These are phyloP conservation scores for Erebia palarica DNA, from an alignment of 2,888 invertebrate species.

Conservation along the genomic window DNA sequence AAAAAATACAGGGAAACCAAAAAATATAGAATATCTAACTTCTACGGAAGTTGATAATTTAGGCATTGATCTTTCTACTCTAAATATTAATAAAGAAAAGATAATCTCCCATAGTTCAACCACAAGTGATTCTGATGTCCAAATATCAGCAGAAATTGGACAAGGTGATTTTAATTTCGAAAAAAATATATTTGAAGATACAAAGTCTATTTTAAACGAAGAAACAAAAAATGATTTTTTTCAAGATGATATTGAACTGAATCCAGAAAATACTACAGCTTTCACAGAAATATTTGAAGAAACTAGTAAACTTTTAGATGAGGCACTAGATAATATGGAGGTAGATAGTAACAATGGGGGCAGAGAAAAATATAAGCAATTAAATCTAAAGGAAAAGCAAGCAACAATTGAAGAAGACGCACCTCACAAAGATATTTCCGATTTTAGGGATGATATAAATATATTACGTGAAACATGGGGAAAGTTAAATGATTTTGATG, in stretches of 20 bases:
- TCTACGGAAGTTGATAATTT: constrained; percentile 8
- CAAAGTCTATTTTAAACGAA: constrained; percentile 39
- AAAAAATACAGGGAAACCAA: background rate
- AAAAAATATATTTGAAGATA: constrained; percentile 38
- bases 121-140: background rate
- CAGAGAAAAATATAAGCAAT: constrained; percentile 31
- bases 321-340: constrained; percentile 40
- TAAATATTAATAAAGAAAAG: constrained; percentile 2
- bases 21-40: constrained; percentile 5
- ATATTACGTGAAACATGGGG: constrained; percentile 56
- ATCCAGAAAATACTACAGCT: constrained; percentile 30
- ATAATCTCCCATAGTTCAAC: background rate
- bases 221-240: constrained; percentile 37
- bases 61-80: background rate
- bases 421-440: constrained; percentile 52
- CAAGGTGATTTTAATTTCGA: constrained; percentile 25
- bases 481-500: constrained; percentile 49
- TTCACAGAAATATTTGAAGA: constrained; percentile 46
- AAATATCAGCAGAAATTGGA: constrained; percentile 17
- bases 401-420: constrained; percentile 22
- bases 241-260: constrained; percentile 34
- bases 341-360: constrained; percentile 28
- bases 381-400: constrained; percentile 41
- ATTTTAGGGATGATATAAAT: constrained; percentile 59
- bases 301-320: constrained; percentile 43